Evolutionary conservation across 2,888 invertebrate species (phyloP), one percentile per base, ranked within the genome.

Genomic region (Vannuccia rotundouncinata): DNA sequence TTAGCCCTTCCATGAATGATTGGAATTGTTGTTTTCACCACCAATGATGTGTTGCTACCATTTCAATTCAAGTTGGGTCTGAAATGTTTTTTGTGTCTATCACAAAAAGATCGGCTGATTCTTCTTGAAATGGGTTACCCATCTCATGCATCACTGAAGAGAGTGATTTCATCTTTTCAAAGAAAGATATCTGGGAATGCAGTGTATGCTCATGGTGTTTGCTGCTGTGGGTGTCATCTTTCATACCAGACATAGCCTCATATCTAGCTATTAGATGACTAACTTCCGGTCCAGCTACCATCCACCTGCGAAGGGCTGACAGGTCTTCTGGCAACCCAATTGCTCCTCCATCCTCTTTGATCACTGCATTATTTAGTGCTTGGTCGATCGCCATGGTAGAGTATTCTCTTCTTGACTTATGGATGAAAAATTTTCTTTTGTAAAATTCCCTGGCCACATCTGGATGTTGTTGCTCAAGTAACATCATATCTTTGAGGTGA

Each of bases 221-320:
- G 10, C 66, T 66, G 66, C 17, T 66, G 29, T 27, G 59, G 30
- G n/a, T 78, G 80, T 66, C 59, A 80, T 30, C 22, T 75, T 74
- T 30, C 76, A 29, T 28, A 17, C 66, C 25, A n/a, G 66, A 66
- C 17, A 22, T 25, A 59, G 75, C 75, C 75, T 27, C 75, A 31
- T 75, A 75, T 29, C 31, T 28, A 31, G 75, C 29, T 31, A 82
- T 79, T 10, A 84, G 27, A 10, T 60, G 74, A 59, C 80, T 82
- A 0, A 83, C 79, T 78, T 84, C 82, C 30, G 84, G 84, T 28
- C 83, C 82, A 73, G 83, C 78, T n/a, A 84, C 78, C 83, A 83
- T 84, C 84, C 84, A 84, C 45, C 84, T 79, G 66, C 80, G 31
- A 2, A 84, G 82, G 31, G 81, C 82, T 76, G 81, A 30, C 30